phyloP scores from a whole-genome alignment of 2,113 vertebrate species.

The Nothocercus julius region DNA sequence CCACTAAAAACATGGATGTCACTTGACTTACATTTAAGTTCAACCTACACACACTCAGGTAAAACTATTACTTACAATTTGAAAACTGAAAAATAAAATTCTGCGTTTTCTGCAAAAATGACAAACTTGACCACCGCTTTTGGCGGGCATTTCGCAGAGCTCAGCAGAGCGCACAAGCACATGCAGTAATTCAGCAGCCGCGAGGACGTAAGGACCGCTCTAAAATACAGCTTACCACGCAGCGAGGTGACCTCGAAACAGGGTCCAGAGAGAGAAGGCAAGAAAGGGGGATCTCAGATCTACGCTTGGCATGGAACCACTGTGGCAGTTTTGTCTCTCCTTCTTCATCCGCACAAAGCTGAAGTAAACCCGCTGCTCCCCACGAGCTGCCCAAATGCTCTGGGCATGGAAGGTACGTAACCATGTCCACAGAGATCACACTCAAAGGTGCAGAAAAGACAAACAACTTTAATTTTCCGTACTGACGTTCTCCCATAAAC shows the following conservation, averaged over 20 bases:
- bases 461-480: neutral
- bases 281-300: neutral
- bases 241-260: neutral
- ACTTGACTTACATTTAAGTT: neutral
- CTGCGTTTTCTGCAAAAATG: neutral
- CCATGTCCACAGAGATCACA: neutral
- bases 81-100: neutral
- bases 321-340: neutral
- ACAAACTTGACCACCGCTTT: neutral
- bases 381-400: neutral
- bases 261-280: neutral
- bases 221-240: neutral
- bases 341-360: neutral
- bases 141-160: neutral
- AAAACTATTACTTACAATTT: neutral
- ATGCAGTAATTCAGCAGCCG: neutral
- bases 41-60: neutral
- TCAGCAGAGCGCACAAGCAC: rapidly evolving
- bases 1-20: neutral
- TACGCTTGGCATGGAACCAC: rapidly evolving
- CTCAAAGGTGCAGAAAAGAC: neutral
- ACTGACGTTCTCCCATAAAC: neutral
- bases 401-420: neutral
- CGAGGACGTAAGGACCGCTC: neutral
- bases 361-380: rapidly evolving